Conservation (phyloP, 2,888 invertebrate species). For the Plagodis dolabraria region DNA sequence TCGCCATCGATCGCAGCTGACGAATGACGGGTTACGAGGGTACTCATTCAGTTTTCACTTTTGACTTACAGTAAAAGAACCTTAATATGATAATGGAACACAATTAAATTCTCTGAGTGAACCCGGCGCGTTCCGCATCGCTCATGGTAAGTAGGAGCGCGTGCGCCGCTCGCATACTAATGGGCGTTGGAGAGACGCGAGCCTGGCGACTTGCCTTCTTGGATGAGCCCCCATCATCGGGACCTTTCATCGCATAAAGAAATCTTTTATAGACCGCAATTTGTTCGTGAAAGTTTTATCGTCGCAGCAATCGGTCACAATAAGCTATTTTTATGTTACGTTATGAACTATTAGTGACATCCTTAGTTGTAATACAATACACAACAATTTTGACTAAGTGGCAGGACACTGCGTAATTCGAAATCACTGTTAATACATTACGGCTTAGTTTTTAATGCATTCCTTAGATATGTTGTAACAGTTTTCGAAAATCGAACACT, state of each 20-base stretch:
- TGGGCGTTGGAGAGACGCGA: constrained; percentile 49
- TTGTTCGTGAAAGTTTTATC: constrained; percentile 74
- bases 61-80: constrained; percentile 83
- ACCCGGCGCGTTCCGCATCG: constrained; percentile 78
- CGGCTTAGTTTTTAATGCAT: too few relatives aligned
- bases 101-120: constrained; percentile 83
- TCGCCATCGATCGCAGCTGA: constrained; percentile 78
- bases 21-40: constrained; percentile 74
- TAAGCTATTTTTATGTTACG: constrained; percentile 36
- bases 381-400: constrained; percentile 10
- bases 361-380: constrained; percentile 19
- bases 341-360: constrained; percentile 20
- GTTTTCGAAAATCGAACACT: constrained; percentile 8
- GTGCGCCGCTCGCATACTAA: constrained; percentile 72
- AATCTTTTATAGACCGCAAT: constrained; percentile 70
- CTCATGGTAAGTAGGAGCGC: constrained; percentile 79
- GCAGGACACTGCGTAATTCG: constrained; percentile 1
- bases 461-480: constrained; percentile 7
- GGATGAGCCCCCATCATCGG: constrained; percentile 68
- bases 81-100: constrained; percentile 85
- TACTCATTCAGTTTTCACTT: constrained; percentile 82
- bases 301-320: constrained; percentile 47
- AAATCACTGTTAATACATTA: neutral
- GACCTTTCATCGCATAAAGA: constrained; percentile 68
- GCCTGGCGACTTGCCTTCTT: constrained; percentile 57